These are phyloP conservation scores for Achatina immaculata DNA, from an alignment of 1,140 invertebrate species.

Conservation along the genomic window DNA sequence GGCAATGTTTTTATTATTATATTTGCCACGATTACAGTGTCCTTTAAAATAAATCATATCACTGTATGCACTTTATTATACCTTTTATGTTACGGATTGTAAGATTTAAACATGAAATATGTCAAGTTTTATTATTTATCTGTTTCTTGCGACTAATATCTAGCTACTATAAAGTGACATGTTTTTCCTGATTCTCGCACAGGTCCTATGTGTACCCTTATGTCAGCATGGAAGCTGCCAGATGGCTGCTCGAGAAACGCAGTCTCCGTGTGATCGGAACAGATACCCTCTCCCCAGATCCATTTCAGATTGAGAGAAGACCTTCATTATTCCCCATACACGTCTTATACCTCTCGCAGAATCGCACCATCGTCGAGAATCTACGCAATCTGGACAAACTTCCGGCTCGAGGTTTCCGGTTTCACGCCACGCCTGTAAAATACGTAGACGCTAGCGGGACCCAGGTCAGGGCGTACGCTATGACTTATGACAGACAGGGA, in stretches of 20 bases:
- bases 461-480: conserved; percentile 22
- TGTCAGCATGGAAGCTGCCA: neutral
- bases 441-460: conserved; percentile 17
- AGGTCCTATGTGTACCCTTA: neutral
- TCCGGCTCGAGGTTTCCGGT: conserved; percentile 28
- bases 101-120: too few species aligned
- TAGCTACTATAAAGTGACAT: too few species aligned
- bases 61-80: too few species aligned
- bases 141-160: too few species aligned
- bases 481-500: conserved; percentile 1
- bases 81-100: too few species aligned
- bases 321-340: conserved; percentile 5
- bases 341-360: neutral
- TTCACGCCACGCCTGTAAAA: conserved; percentile 13
- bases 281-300: conserved; percentile 1
- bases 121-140: too few species aligned
- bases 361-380: conserved; percentile 18
- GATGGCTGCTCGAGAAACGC: conserved; percentile 4
- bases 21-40: too few species aligned
- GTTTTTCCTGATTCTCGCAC: too few species aligned
- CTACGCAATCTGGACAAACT: conserved; percentile 16
- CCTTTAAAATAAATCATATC: too few species aligned
- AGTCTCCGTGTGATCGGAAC: neutral
- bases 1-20: too few species aligned
- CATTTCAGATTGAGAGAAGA: neutral